Conservation (phyloP, 2,113 vertebrate genomes). For the Pterocles burchelli region DNA sequence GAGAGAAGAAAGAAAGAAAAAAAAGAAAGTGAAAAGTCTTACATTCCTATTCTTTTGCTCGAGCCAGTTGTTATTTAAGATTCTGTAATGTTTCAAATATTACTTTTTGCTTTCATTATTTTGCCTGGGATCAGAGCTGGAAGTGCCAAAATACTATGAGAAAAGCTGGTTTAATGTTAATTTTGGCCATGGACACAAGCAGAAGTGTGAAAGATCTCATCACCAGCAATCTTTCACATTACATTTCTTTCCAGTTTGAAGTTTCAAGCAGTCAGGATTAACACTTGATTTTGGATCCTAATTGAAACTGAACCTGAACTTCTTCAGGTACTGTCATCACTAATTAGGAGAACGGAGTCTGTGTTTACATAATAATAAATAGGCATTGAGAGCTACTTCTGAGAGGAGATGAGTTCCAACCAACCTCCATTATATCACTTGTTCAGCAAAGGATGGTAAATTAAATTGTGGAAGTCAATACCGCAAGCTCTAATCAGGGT, state of each 20-base stretch:
- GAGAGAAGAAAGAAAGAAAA: neutral
- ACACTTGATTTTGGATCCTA: neutral
- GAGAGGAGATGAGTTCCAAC: neutral
- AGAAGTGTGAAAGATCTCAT: constrained; percentile 36
- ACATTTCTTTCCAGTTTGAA: constrained; percentile 12
- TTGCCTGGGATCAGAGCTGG: neutral
- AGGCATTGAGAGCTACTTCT: neutral
- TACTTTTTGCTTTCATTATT: neutral
- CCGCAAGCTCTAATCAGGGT: neutral
- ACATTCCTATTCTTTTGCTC: neutral
- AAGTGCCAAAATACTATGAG: neutral
- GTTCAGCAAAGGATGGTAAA: neutral
- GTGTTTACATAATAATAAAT: constrained; percentile 23
- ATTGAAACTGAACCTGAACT: neutral
- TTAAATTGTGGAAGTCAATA: constrained; percentile 4
- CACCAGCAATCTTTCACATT: neutral
- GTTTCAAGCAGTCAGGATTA: neutral
- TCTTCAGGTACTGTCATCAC: neutral
- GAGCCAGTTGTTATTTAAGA: neutral
- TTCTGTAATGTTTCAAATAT: neutral
- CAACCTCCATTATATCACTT: neutral
- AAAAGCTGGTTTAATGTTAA: constrained; percentile 36
- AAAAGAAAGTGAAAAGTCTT: neutral
- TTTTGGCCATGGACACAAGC: neutral
- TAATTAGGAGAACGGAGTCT: neutral